Percentiles rank a stretch among this genome's conserved stretches.
Conservation (phyloP, 2,888 invertebrate genomes). For the Pammene aurita region DNA sequence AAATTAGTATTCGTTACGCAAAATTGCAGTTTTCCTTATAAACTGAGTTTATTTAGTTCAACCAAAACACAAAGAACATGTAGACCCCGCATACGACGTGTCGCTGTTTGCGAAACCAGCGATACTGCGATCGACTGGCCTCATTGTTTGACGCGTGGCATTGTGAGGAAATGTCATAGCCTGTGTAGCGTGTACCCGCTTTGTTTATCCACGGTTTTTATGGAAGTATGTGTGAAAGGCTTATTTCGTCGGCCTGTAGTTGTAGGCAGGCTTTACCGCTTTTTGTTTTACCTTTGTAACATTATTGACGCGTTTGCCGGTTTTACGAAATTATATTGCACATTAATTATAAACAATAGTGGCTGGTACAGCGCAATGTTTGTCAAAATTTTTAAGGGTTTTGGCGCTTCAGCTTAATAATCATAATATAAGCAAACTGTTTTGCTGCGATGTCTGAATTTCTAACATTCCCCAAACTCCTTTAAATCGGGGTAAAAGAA, state of each 20-base stretch:
- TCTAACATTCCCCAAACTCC: no score
- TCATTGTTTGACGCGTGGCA: constrained; percentile 52
- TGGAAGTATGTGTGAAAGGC: constrained; percentile 30
- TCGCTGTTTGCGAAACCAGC: constrained; percentile 49
- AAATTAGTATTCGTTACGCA: no score
- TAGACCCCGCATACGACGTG: constrained; percentile 36
- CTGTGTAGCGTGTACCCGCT: constrained; percentile 36
- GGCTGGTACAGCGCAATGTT: no score
- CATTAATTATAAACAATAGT: no score
- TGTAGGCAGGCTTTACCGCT: background rate
- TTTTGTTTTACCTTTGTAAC: constrained; percentile 18
- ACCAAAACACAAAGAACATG: constrained; percentile 23
- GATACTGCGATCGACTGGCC: constrained; percentile 54
- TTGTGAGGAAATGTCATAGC: constrained; percentile 49
- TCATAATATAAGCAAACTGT: no score
- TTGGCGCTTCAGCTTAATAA: no score
- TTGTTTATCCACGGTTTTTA: constrained; percentile 36
- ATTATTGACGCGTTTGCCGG: background rate
- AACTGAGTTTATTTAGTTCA: background rate
- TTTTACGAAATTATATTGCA: background rate
- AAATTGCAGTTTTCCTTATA: background rate
- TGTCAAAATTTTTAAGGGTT: no score
- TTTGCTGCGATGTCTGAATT: no score
- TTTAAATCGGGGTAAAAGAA: no score
- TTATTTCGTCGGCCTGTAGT: constrained; percentile 27